These are phyloP conservation scores for Cheumatopsyche charites DNA, from an alignment of 1,140 invertebrate genomes.

Conservation along the genomic window DNA sequence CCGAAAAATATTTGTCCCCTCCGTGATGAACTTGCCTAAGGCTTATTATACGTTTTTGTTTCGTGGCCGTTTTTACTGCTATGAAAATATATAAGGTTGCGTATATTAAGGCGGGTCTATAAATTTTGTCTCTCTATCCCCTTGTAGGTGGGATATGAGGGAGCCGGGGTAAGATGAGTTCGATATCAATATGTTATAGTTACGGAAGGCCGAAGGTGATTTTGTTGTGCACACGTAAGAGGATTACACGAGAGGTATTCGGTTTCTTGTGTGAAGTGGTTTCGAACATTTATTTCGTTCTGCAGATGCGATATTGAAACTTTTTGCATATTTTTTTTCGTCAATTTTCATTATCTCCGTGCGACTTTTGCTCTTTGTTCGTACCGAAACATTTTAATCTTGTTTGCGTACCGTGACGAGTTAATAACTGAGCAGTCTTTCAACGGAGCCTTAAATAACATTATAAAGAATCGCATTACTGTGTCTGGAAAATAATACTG, in stretches of 20 bases:
- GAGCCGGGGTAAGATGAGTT: slow-evolving; percentile 29
- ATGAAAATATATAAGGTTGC: slow-evolving; percentile 5
- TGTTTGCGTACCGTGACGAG: neutral
- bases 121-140: slow-evolving; percentile 44
- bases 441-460: too few relatives aligned
- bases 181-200: slow-evolving; percentile 43
- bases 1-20: neutral
- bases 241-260: slow-evolving; percentile 28
- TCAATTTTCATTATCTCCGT: slow-evolving; percentile 2
- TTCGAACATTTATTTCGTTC: neutral
- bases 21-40: neutral
- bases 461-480: too few relatives aligned
- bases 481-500: too few relatives aligned
- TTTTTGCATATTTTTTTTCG: too few relatives aligned
- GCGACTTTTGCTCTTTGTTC: slow-evolving; percentile 2
- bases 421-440: too few relatives aligned
- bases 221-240: slow-evolving; percentile 41
- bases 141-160: slow-evolving; percentile 30
- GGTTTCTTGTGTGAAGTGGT: neutral
- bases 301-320: too few relatives aligned
- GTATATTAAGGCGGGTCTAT: slow-evolving; percentile 31
- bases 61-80: too few relatives aligned
- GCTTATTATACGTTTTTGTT: too few relatives aligned
- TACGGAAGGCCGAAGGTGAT: slow-evolving; percentile 44
- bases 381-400: neutral